Base-by-base conservation (phyloP, 64 coral and sea anemone genomes). In the Actinia tenebrosa region DNA sequence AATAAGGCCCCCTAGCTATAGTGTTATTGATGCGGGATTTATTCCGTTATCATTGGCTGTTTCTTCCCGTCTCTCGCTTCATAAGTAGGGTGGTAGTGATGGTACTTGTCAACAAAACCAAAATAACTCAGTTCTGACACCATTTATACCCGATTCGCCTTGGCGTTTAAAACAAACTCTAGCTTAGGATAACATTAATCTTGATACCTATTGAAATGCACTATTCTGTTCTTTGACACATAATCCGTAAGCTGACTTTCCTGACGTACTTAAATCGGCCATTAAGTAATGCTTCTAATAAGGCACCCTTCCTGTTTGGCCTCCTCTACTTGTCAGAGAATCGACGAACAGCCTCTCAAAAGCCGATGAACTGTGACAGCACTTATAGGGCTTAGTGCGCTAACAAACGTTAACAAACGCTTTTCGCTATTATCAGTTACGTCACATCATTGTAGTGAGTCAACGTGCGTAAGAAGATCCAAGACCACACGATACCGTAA, bases 361-460 rank as follows among this genome's bases (percentile, higher is more conserved):
- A 81, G 79, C 79, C 79, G 79, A 81, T 81, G 79, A 81, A 50
- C 79, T 53, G 79, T 81, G 79, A 81, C 79, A 81, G 79, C 50
- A 81, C 79, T 81, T 81, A 81, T 45, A 81, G 27, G 79, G 79
- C 22, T 81, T 81, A 81, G 79, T 37, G 50, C 79, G 50, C 79
- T 53, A 81, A 45, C 79, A 81, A 81, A 81, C 79, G 79, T 81
- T 81, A 81, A 81, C 79, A 81, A 81, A 81, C 50, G 50, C 79
- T 81, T 81, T 53, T 45, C 22, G 45, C 13, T 81, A 80, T 80
- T 53, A 81, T 81, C 79, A 50, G 79, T 16, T 45, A 81, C 79
- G 79, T 81, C 79, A 81, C 50, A 53, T 45, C 50, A 81, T 81
- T 81, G 19, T 3, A 18, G 45, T 10, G 71, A 75, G 63, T n/a